Base-by-base conservation (phyloP, 2,797 vertebrate species). In the Hozukius guyotensis region DNA sequence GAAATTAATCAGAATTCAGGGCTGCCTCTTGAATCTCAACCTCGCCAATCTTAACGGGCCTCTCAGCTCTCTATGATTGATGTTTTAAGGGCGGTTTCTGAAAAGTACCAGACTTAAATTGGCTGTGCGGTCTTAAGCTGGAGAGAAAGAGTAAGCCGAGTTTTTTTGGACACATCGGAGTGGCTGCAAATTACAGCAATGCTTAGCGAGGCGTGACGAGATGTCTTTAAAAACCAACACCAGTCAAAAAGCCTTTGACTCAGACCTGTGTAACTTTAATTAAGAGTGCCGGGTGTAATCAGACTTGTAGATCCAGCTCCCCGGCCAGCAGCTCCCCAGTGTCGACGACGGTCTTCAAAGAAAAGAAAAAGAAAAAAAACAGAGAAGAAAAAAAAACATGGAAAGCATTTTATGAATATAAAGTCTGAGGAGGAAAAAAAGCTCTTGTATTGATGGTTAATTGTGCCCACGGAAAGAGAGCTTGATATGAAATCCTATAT, bases 221-320 rank as follows among this genome's bases (percentile, higher is more conserved):
- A 89, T 91, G 91, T 94, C 92, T 94, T 94, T 91, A 91, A 93
- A 93, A 93, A 94, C 80, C 91, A 93, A 93, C 90, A 92, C 81
- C 88, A 92, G 92, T 94, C 90, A 90, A 92, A 94, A 93, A 90
- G 89, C 91, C 91, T 94, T 92, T 92, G 90, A 92, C 90, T 94
- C 88, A 88, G 90, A 94, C 90, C 91, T 92, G 91, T 89, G 89
- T 92, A 89, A 89, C 92, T 94, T 94, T 94, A 95, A 94, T 93
- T 94, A 94, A 93, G 92, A 91, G 87, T 84, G 90, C 82, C 22
- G 85, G 70, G 57, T 88, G 89, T 94, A 94, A 95, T 94, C 93
- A 94, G 88, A 92, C 92, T 77, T 65, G 83, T 79, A 83, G 90
- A 93, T 94, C 89, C 92, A 84, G 87, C 87, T 92, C 92, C 88